Percentiles rank a stretch among this genome's conserved stretches.
Conservation (phyloP, 92 coral and sea anemone species). For the Pocillopora meandrina region DNA sequence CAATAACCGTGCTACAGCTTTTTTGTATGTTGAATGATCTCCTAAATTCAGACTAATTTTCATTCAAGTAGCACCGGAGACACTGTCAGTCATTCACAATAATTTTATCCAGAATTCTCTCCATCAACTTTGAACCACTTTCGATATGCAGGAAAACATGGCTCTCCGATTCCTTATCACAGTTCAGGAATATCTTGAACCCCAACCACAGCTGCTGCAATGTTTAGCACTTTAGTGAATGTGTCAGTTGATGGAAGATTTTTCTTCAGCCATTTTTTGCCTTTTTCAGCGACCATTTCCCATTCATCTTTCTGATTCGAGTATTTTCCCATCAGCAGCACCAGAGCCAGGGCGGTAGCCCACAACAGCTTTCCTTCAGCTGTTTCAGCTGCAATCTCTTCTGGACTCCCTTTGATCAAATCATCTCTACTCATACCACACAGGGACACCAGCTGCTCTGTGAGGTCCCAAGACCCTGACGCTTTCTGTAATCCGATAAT, state of each 20-base stretch:
- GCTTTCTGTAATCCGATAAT: conserved; percentile 79
- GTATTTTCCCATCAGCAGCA: conserved; percentile 49
- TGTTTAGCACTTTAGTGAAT: conserved; percentile 7
- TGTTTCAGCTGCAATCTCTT: conserved; percentile 28
- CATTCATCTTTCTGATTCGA: conserved; percentile 66
- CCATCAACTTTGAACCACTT: too few species aligned
- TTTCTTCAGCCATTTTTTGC: conserved; percentile 65
- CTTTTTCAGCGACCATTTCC: conserved; percentile 78
- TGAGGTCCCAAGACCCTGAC: conserved; percentile 82
- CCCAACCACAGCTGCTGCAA: conserved; percentile 26
- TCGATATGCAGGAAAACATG: too few species aligned
- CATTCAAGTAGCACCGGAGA: too few species aligned
- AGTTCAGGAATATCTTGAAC: too few species aligned
- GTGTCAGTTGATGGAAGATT: conserved; percentile 40
- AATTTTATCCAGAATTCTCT: too few species aligned
- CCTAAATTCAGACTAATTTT: too few species aligned
- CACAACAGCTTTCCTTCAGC: conserved; percentile 59
- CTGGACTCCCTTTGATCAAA: conserved; percentile 65
- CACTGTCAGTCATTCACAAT: too few species aligned
- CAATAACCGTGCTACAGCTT: too few species aligned
- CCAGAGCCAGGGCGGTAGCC: conserved; percentile 88
- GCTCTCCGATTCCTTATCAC: too few species aligned
- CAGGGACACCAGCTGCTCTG: conserved; percentile 58
- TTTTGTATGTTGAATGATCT: too few species aligned
- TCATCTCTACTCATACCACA: conserved; percentile 42